Evolutionary conservation across 2,113 vertebrate genomes (phyloP).

Genomic region (Perccottus glenii): DNA sequence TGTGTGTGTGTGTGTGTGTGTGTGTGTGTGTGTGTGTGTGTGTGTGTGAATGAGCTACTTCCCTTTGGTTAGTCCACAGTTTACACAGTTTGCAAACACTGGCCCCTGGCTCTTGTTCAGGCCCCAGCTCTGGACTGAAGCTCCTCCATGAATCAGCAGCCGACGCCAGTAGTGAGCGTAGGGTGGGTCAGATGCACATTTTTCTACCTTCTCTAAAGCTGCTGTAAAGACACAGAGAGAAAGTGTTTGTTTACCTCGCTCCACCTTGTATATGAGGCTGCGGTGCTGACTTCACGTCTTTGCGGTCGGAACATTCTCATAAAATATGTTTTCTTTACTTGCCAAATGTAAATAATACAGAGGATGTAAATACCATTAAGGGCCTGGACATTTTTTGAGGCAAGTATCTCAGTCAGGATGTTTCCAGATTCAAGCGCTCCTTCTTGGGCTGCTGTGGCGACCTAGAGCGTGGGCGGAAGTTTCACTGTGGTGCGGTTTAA

Average conservation of each 20-base stretch:
- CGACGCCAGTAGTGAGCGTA: neutral
- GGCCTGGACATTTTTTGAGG: neutral
- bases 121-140: conserved; percentile 5
- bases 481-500: conserved; percentile 34
- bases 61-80: conserved; percentile 57
- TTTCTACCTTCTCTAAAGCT: conserved; percentile 12
- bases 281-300: conserved; percentile 44
- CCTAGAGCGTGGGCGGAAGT: conserved; percentile 3
- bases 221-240: conserved; percentile 7
- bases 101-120: conserved; percentile 44
- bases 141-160: conserved; percentile 38
- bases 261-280: conserved; percentile 33
- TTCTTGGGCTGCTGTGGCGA: neutral
- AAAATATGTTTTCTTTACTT: conserved; percentile 56
- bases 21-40: conserved; percentile 5
- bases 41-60: conserved; percentile 52
- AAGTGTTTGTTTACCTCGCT: conserved; percentile 46
- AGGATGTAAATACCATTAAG: conserved; percentile 41
- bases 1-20: neutral
- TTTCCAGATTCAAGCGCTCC: conserved; percentile 23
- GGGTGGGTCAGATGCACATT: conserved; percentile 5
- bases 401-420: conserved; percentile 19
- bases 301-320: conserved; percentile 45
- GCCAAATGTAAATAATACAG: conserved; percentile 54
- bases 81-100: conserved; percentile 67